Evolutionary conservation across 2,113 vertebrate genomes (phyloP), one percentile per base, ranked within the genome.

Genomic region (Circaetus gallicus): DNA sequence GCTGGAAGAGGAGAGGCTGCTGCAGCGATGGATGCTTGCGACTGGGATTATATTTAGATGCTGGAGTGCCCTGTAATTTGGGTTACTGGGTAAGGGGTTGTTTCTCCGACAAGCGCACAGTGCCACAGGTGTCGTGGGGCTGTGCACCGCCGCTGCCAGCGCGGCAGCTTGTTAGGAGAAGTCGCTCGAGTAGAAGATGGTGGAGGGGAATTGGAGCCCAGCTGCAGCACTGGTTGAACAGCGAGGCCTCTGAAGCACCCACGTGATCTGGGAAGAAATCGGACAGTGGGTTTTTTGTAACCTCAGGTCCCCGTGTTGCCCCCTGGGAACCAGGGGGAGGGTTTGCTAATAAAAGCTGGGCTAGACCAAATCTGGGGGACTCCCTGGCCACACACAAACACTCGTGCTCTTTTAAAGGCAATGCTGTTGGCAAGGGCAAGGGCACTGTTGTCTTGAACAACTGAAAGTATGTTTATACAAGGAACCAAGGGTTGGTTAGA

Each of bases 181-280:
- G 3, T 24, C 2, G 1, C 36, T 82, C 34, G 8, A 8, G 22
- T 9, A 42, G 70, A 38, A 67, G 70, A 6, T 13, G 69, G 22
- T 43, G 45, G 62, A 59, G 45, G 32, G 40, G 34, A 40, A 18
- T 22, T 29, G 9, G 31, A 50, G 43, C 61, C 28, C 18, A 28
- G 43, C 32, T 32, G 42, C 59, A 52, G 69, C 50, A 28, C 18
- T 6, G 20, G 13, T 7, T 40, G 66, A 24, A 26, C 36, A 21
- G 59, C 1, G 9, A 59, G 22, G 15, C 36, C 55, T 14, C 22
- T 3, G 6, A 52, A 67, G 36, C 52, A 32, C 36, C 43, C 2
- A 1, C 0, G 2, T 11, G 3, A 40, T 24, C 18, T 1, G 3
- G 45, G 61, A 42, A 52, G 47, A 47, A 53, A 13, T n/a, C 0